Conservation (phyloP, 2,888 invertebrate species). For the Lutraria lutraria region DNA sequence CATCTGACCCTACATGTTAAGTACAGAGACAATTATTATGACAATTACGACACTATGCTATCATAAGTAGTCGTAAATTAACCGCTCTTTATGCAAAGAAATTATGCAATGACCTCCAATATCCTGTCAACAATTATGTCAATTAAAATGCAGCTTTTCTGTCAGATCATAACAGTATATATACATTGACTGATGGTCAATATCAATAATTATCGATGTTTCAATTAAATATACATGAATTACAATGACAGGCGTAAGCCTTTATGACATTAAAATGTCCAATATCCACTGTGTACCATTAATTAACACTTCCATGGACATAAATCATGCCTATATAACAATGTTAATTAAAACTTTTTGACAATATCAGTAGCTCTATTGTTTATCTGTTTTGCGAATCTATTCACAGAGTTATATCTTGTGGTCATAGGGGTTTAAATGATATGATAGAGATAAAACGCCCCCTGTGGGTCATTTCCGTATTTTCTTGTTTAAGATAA, state of each 20-base stretch:
- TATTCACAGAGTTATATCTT: background rate
- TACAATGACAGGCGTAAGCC: constrained; percentile 36
- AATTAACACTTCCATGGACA: constrained; percentile 34
- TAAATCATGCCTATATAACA: constrained; percentile 35
- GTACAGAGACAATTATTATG: background rate
- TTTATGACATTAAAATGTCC: constrained; percentile 37
- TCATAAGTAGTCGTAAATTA: constrained; percentile 1
- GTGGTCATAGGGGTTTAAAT: constrained; percentile 17
- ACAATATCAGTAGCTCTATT: constrained; percentile 26
- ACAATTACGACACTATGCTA: background rate
- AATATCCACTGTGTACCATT: background rate
- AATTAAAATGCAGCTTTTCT: background rate
- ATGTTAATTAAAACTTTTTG: constrained; percentile 34
- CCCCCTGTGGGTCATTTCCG: constrained; percentile 16
- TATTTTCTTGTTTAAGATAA: constrained; percentile 10
- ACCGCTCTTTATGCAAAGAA: background rate
- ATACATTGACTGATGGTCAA: background rate
- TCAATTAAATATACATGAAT: constrained; percentile 44
- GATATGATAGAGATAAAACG: constrained; percentile 19
- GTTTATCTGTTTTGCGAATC: constrained; percentile 19
- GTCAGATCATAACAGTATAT: background rate
- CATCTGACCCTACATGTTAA: background rate
- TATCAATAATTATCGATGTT: constrained; percentile 32
- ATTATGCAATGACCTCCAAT: background rate
- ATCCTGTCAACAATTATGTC: background rate